phyloP scores from a whole-genome alignment of 2,888 invertebrate genomes.

The Pseudolycoriella hygida region DNA sequence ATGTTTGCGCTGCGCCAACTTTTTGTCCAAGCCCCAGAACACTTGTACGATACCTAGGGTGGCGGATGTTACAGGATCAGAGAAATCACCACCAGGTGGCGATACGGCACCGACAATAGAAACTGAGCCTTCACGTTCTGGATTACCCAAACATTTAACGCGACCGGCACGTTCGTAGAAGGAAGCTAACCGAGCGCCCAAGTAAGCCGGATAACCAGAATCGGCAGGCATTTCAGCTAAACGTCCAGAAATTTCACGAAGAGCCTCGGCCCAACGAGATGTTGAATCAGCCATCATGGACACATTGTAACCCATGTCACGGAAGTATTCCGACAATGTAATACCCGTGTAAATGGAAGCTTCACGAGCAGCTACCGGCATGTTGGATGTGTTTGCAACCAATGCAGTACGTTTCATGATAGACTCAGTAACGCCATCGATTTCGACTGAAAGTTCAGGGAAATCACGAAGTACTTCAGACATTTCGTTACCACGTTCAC shows the following conservation, averaged over 20 bases:
- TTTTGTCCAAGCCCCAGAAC: slow-evolving; percentile 99
- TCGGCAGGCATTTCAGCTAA: slow-evolving; percentile 99
- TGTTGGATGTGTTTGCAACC: slow-evolving; percentile 99
- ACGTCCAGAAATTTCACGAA: slow-evolving; percentile 98
- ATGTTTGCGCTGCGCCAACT: slow-evolving; percentile 96
- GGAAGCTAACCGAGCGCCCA: slow-evolving; percentile 93
- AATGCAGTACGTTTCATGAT: slow-evolving; percentile 99
- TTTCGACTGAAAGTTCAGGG: slow-evolving; percentile 94
- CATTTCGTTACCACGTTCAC: slow-evolving; percentile 99
- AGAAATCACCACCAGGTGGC: slow-evolving; percentile 99
- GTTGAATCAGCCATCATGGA: slow-evolving; percentile 99
- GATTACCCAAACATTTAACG: slow-evolving; percentile 93
- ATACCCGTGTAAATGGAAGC: slow-evolving; percentile 99
- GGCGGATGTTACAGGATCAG: slow-evolving; percentile 98
- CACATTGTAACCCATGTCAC: slow-evolving; percentile 98
- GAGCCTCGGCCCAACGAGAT: slow-evolving; percentile 99
- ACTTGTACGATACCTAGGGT: slow-evolving; percentile 98
- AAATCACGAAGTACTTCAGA: slow-evolving; percentile 97
- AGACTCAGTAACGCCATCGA: slow-evolving; percentile 89
- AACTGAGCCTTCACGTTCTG: slow-evolving; percentile 95
- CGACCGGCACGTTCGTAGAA: slow-evolving; percentile 99
- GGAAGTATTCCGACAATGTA: slow-evolving; percentile 98
- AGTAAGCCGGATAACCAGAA: slow-evolving; percentile 96
- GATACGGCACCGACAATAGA: slow-evolving; percentile 99
- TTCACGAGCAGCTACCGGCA: slow-evolving; percentile 99